Conservation (phyloP, 2,113 vertebrate genomes). For the Suncus etruscus region DNA sequence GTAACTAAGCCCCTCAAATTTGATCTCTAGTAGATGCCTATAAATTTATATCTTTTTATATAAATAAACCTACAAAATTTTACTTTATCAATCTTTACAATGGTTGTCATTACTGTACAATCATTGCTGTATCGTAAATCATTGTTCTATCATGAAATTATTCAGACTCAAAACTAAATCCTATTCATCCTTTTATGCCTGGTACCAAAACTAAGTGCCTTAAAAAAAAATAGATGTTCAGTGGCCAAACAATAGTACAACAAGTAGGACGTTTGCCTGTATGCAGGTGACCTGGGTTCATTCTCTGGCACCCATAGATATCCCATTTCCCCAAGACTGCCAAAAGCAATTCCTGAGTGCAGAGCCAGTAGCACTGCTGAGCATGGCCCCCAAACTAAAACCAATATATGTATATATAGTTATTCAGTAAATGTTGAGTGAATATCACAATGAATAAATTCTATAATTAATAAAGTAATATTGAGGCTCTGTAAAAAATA, state of each 20-base stretch:
- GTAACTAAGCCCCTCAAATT: background rate
- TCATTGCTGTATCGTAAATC: too few relatives aligned
- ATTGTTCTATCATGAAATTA: background rate
- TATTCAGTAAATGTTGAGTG: background rate
- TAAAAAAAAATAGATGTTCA: background rate
- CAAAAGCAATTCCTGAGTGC: too few relatives aligned
- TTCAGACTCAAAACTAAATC: background rate
- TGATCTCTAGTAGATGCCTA: background rate
- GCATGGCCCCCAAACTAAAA: too few relatives aligned
- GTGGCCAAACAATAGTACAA: too few relatives aligned
- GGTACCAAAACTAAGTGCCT: constrained; percentile 16
- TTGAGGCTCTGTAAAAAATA: background rate
- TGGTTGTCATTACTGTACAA: background rate
- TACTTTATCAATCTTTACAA: constrained; percentile 34
- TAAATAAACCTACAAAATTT: background rate
- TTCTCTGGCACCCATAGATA: too few relatives aligned
- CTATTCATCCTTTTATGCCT: constrained; percentile 5
- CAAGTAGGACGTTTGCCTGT: too few relatives aligned
- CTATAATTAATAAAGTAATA: background rate
- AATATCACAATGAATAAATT: constrained; percentile 31
- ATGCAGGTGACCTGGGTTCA: too few relatives aligned
- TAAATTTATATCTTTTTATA: background rate
- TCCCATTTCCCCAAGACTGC: too few relatives aligned
- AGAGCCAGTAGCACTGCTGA: too few relatives aligned
- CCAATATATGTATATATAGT: too few relatives aligned